A percentile compares a stretch with the other conserved stretches of the same genome.
phyloP scores from a whole-genome alignment of 2,113 vertebrate genomes.

The Seriola dumerili region DNA sequence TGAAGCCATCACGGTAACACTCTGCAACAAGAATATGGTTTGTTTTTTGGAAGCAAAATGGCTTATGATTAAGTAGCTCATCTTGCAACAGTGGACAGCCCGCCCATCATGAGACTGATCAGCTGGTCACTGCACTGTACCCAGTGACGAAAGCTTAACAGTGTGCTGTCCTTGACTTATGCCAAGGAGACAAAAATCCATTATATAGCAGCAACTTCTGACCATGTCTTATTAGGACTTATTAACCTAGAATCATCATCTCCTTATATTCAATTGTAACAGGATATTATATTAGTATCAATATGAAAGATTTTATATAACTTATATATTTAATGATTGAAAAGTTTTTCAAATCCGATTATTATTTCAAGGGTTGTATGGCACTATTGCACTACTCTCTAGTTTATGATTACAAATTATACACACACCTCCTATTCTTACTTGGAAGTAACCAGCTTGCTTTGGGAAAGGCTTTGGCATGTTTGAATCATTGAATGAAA shows the following conservation, averaged over 20 bases:
- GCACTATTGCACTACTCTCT: neutral
- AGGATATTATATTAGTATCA: neutral
- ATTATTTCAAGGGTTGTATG: too few species aligned
- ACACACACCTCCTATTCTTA: neutral
- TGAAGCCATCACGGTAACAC: too few species aligned
- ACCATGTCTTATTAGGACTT: neutral
- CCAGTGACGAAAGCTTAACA: constrained; percentile 19
- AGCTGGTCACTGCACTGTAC: constrained; percentile 44
- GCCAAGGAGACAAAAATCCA: constrained; percentile 14
- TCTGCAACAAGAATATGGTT: neutral
- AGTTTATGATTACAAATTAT: neutral
- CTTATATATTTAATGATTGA: neutral
- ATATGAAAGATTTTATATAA: neutral
- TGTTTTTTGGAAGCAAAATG: neutral
- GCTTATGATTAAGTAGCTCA: neutral
- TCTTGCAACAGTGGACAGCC: constrained; percentile 7
- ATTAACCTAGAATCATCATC: neutral
- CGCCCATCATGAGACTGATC: neutral
- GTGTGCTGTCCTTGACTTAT: constrained; percentile 67
- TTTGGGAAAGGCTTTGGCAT: neutral
- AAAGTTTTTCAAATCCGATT: neutral
- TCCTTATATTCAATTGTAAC: neutral
- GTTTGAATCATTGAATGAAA: neutral
- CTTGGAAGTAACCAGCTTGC: neutral
- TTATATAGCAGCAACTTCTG: constrained; percentile 26